These are phyloP conservation scores for Neomorphus geoffroyi DNA, from an alignment of 2,797 vertebrate species.

Conservation along the genomic window DNA sequence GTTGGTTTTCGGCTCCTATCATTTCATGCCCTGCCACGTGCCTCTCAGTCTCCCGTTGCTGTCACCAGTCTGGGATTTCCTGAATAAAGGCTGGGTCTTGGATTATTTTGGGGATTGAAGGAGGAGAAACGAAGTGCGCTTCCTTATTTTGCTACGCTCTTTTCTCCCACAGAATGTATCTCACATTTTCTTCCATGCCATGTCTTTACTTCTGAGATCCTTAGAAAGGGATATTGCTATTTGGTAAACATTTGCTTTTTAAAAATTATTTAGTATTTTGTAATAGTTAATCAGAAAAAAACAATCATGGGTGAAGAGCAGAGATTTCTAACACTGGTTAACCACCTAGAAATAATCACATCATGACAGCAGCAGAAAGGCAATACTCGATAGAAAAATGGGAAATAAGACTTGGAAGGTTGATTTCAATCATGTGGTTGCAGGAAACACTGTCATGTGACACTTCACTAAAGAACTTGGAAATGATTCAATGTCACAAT, in stretches of 20 bases:
- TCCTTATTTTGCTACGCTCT: not conserved
- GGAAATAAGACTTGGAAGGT: not conserved
- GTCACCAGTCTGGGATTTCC: not conserved
- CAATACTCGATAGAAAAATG: not conserved
- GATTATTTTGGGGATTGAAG: not conserved
- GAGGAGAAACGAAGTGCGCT: not conserved
- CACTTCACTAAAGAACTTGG: not conserved
- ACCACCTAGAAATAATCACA: not conserved
- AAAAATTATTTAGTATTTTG: not conserved
- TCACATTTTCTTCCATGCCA: not conserved
- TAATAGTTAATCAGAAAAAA: not conserved
- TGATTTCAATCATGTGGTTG: not conserved
- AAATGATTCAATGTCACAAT: not conserved
- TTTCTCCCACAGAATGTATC: not conserved
- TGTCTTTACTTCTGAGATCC: not conserved
- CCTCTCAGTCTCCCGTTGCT: not conserved
- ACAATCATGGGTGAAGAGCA: not conserved
- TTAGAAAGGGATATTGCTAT: not conserved
- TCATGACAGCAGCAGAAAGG: not conserved
- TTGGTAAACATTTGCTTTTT: not conserved
- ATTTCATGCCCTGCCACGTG: not conserved
- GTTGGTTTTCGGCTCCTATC: not conserved
- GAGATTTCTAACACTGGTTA: not conserved
- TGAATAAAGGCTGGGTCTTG: not conserved
- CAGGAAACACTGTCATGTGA: not conserved